A percentile compares a stretch with the other conserved stretches of the same genome.
phyloP scores from a whole-genome alignment of 2,797 vertebrate genomes.

The Perodicticus potto region DNA sequence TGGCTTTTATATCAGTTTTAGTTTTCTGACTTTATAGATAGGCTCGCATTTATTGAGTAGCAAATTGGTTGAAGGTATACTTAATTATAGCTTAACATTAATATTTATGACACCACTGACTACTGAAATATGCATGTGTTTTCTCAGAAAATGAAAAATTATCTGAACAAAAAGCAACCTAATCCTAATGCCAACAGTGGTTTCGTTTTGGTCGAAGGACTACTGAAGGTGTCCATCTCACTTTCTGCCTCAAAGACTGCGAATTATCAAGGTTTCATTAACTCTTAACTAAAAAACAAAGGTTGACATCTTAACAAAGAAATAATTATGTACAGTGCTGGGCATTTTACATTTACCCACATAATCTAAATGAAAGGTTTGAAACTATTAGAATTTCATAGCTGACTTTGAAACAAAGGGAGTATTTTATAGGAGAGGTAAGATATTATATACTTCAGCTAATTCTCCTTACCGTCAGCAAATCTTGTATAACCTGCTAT shows the following conservation, averaged over 20 bases:
- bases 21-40: slow-evolving; percentile 34
- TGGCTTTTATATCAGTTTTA: slow-evolving; percentile 22
- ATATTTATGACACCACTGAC: background rate
- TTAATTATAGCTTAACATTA: slow-evolving; percentile 45
- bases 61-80: slow-evolving; percentile 1
- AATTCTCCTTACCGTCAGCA: slow-evolving; percentile 32
- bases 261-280: slow-evolving; percentile 80
- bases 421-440: slow-evolving; percentile 48
- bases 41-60: slow-evolving; percentile 44
- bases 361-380: slow-evolving; percentile 45
- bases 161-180: slow-evolving; percentile 53
- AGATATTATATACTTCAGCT: slow-evolving; percentile 24
- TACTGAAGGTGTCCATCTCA: slow-evolving; percentile 58
- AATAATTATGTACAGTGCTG: slow-evolving; percentile 22
- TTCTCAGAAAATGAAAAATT: slow-evolving; percentile 5
- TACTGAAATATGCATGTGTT: slow-evolving; percentile 34
- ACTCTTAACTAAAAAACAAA: slow-evolving; percentile 81
- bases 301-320: slow-evolving; percentile 22
- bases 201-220: slow-evolving; percentile 60
- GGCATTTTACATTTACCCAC: background rate
- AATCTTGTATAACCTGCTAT: slow-evolving; percentile 13
- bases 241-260: slow-evolving; percentile 67
- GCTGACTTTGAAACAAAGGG: slow-evolving; percentile 40
- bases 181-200: slow-evolving; percentile 51
- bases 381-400: slow-evolving; percentile 46